These are phyloP conservation scores for Stegodyphus dumicola DNA, from an alignment of 1,140 invertebrate species.

Conservation along the genomic window DNA sequence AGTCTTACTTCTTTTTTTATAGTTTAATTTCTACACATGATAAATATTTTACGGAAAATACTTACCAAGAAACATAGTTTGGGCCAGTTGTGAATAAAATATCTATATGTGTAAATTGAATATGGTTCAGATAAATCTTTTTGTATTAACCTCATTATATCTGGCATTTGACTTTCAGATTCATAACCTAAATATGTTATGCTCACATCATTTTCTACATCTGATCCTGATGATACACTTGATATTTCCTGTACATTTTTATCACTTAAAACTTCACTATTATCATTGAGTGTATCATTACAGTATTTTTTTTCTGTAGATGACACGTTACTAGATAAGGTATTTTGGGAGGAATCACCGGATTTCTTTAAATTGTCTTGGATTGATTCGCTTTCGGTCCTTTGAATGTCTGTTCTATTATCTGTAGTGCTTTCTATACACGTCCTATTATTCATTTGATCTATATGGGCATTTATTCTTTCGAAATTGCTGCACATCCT, in stretches of 20 bases:
- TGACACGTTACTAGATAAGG: background rate
- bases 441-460: slow-evolving; percentile 35
- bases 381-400: slow-evolving; percentile 16
- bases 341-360: background rate
- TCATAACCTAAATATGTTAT: slow-evolving; percentile 81
- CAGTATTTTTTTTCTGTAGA: background rate
- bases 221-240: background rate
- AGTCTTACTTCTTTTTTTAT: too few species aligned
- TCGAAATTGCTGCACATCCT: slow-evolving; percentile 29
- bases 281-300: too few species aligned
- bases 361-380: background rate
- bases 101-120: slow-evolving; percentile 99
- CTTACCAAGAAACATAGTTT: slow-evolving; percentile 96
- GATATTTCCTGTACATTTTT: background rate
- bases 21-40: too few species aligned
- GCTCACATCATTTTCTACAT: background rate
- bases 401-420: background rate
- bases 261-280: background rate
- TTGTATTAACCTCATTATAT: slow-evolving; percentile 98
- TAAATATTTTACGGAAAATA: slow-evolving; percentile 50
- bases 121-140: slow-evolving; percentile 99
- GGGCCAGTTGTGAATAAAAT: slow-evolving; percentile 99
- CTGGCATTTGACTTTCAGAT: slow-evolving; percentile 90
- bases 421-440: background rate
- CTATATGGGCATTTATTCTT: slow-evolving; percentile 28